A percentile compares a stretch with the other conserved stretches of the same genome.
Conservation (phyloP, 2,888 invertebrate species). For the Lagria hirta region DNA sequence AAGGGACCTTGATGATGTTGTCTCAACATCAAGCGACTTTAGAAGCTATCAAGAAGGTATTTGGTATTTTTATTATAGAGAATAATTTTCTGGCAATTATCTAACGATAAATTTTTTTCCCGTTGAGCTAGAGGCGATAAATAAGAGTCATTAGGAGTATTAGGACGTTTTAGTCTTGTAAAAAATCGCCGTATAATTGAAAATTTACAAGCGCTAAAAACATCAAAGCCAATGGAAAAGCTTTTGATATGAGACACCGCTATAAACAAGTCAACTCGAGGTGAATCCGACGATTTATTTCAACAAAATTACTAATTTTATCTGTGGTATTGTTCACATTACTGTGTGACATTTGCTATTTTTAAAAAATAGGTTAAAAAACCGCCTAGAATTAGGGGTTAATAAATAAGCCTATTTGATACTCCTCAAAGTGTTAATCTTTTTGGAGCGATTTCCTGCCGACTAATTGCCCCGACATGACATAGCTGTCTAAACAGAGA, state of each 20-base stretch:
- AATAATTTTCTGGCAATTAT: no score
- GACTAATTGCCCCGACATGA: constrained; percentile 52
- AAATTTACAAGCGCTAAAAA: constrained; percentile 31
- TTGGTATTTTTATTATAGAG: no score
- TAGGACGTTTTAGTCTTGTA: constrained; percentile 11
- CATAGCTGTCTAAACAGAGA: constrained; percentile 52
- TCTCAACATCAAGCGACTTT: constrained; percentile 31
- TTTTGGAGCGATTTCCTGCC: constrained; percentile 49
- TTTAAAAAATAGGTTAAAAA: no score
- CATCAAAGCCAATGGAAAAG: constrained; percentile 30
- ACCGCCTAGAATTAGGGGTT: no score
- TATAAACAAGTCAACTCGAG: constrained; percentile 32
- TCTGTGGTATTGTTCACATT: constrained; percentile 17
- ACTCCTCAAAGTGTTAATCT: no score
- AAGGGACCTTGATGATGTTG: constrained; percentile 23
- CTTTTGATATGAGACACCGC: constrained; percentile 34
- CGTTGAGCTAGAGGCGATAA: constrained; percentile 14
- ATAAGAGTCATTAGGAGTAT: constrained; percentile 15
- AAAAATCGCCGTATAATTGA: constrained; percentile 32
- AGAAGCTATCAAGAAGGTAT: constrained; percentile 36
- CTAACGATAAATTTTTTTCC: no score
- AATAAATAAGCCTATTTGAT: no score
- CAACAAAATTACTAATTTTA: constrained; percentile 23
- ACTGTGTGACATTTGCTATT: background rate
- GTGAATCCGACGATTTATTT: constrained; percentile 29